Evolutionary conservation across 2,113 vertebrate genomes (phyloP), one percentile per base, ranked within the genome.

Genomic region (Labeo catla): DNA sequence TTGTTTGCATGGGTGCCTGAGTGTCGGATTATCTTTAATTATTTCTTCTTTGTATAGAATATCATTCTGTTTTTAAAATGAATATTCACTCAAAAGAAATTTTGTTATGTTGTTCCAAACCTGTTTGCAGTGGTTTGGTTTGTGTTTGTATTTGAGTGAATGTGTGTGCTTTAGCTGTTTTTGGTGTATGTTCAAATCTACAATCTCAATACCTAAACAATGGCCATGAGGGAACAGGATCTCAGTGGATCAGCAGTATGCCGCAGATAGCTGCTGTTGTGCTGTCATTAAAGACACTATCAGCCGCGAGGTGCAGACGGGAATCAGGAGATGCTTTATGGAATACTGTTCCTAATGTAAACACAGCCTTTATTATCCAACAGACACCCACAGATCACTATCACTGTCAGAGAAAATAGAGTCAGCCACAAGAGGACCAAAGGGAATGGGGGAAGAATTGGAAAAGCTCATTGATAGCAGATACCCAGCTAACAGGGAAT

Each of bases 241-340:
- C 13, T 36, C n/a, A 52, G 47, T 28, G 4, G 59, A 49, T 45
- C 39, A 15, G 72, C 43, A 6, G 21, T 63, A 65, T 66, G 8
- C 78, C 7, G 21, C 59, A 66, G 45, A 81, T 82, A 68, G 43
- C 54, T 63, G 23, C 68, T 39, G 77, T 81, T 80, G 76, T 86
- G 87, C 36, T 74, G 50, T 83, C 84, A 86, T 88, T 85, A 88
- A 81, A 85, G 47, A 54, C 70, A 68, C 61, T 87, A 80, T 86
- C 65, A 84, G 59, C 76, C 28, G 43, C 23, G 36, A 49, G 49
- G 59, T 61, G 81, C 70, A 89, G 72, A 21, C 11, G 6, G 80
- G 81, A 50, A 36, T 65, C 57, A 72, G 84, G 19, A 78, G 43
- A 66, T 12, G 54, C 84, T 65, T 76, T 87, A 43, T 86, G 66